Evolutionary conservation across 2,797 vertebrate genomes (phyloP).

Genomic region (Allobates femoralis): DNA sequence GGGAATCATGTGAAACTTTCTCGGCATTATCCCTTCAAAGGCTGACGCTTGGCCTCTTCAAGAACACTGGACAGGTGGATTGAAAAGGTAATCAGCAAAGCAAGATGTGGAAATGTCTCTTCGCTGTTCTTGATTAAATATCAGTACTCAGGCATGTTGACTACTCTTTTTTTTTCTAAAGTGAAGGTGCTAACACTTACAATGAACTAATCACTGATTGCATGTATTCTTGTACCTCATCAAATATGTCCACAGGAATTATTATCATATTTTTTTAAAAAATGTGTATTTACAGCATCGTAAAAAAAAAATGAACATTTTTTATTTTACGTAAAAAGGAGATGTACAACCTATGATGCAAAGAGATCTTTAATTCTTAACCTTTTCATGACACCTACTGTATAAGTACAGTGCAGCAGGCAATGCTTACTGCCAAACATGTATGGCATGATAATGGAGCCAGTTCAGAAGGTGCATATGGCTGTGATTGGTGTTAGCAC

Average conservation of each 20-base stretch:
- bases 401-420: too few species aligned
- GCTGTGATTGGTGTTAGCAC: too few species aligned
- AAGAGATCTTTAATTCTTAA: too few species aligned
- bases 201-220: conserved; percentile 47
- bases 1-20: conserved; percentile 2
- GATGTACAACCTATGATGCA: too few species aligned
- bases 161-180: conserved; percentile 26
- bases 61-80: conserved; percentile 3
- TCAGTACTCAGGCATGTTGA: conserved; percentile 28
- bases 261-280: background rate
- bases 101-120: conserved; percentile 39
- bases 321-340: too few species aligned
- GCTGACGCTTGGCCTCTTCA: background rate
- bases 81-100: conserved; percentile 55
- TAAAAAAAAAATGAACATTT: background rate
- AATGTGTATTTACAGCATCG: background rate
- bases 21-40: conserved; percentile 2
- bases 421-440: too few species aligned
- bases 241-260: background rate
- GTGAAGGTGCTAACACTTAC: background rate
- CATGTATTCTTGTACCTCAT: conserved; percentile 25
- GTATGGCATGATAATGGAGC: too few species aligned
- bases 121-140: conserved; percentile 54
- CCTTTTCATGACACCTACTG: too few species aligned
- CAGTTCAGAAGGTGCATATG: too few species aligned